A percentile compares a stretch with the other conserved stretches of the same genome.
Conservation (phyloP, 2,888 invertebrate species). For the Helicoverpa assulta region DNA sequence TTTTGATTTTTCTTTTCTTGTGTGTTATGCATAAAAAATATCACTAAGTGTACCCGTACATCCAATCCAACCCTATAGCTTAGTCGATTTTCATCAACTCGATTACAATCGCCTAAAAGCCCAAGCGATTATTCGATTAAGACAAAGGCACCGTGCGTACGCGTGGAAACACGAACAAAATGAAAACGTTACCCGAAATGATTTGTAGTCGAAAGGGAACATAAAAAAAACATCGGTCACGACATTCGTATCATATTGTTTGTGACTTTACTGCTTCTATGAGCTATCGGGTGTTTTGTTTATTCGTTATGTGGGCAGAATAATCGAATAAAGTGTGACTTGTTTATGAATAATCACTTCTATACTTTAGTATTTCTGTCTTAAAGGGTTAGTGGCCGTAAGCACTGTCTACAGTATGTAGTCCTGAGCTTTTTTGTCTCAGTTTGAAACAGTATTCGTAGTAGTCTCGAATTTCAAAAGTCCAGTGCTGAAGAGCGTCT, state of each 20-base stretch:
- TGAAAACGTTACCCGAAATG: conserved; percentile 58
- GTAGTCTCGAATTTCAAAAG: too few relatives aligned
- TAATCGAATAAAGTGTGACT: conserved; percentile 25
- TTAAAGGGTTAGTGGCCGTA: too few relatives aligned
- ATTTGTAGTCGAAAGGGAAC: conserved; percentile 43
- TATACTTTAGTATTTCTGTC: neutral
- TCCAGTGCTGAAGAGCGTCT: too few relatives aligned
- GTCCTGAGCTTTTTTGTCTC: too few relatives aligned
- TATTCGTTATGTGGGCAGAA: conserved; percentile 1
- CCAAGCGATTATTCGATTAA: conserved; percentile 4
- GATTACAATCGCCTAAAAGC: neutral
- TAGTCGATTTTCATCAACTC: conserved; percentile 6
- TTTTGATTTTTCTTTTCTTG: too few relatives aligned
- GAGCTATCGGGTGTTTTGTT: conserved; percentile 23
- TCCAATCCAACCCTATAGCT: neutral
- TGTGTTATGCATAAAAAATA: neutral
- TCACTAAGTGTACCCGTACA: neutral
- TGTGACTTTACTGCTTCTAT: conserved; percentile 18
- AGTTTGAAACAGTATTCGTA: too few relatives aligned
- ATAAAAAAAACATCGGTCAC: conserved; percentile 55
- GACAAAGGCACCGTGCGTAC: conserved; percentile 40
- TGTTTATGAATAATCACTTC: conserved; percentile 23
- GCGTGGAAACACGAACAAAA: conserved; percentile 41
- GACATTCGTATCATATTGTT: conserved; percentile 49
- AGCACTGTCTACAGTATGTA: too few relatives aligned